Evolutionary conservation across 1,140 invertebrate species (phyloP).

Genomic region (Leguminivora glycinivorella): DNA sequence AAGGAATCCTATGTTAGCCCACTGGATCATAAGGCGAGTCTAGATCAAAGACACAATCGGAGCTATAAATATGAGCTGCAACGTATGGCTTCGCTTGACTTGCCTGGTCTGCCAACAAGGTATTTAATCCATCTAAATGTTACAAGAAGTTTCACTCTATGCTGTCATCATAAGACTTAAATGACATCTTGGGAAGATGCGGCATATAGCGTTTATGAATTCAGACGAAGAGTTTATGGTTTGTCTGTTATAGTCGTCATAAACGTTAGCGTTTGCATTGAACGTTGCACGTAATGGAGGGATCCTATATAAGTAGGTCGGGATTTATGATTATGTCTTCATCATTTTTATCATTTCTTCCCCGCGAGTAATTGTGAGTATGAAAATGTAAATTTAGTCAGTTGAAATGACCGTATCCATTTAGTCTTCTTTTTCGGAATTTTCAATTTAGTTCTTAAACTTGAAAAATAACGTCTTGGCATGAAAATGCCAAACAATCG

Average conservation of each 20-base stretch:
- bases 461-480: too few species aligned
- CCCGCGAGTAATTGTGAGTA: not conserved
- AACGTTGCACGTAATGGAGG: not conserved
- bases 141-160: not conserved
- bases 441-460: too few species aligned
- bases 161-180: not conserved
- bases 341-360: slow-evolving; percentile 3
- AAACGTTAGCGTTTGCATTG: slow-evolving; percentile 2
- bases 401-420: too few species aligned
- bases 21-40: not conserved
- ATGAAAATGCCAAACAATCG: not conserved
- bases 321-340: not conserved
- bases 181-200: not conserved
- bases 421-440: too few species aligned
- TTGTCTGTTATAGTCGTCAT: not conserved
- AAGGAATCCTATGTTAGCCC: not conserved
- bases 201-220: not conserved
- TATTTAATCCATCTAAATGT: not conserved
- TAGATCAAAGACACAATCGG: slow-evolving; percentile 18
- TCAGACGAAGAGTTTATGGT: not conserved
- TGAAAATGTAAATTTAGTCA: too few species aligned
- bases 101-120: not conserved
- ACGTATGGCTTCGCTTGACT: slow-evolving; percentile 15
- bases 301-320: not conserved
- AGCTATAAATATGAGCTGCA: not conserved